Percentiles rank a stretch among this genome's conserved stretches.
Conservation (phyloP, 1,140 invertebrate genomes). For the Drosophila prosaltans region DNA sequence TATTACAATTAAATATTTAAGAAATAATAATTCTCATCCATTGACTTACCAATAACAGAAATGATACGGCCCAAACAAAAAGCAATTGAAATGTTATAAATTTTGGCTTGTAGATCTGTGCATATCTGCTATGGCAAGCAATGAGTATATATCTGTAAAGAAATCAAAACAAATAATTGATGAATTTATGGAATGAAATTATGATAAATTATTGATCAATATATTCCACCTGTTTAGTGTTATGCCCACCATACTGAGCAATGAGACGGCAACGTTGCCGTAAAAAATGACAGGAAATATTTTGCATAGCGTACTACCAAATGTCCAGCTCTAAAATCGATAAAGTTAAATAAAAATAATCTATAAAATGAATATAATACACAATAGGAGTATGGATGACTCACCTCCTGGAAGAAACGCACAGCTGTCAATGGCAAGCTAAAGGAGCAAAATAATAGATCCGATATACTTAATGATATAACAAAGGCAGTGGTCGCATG, state of each 20-base stretch:
- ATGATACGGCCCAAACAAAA: constrained; percentile 89
- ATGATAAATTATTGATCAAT: constrained; percentile 12
- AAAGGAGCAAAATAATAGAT: constrained; percentile 92
- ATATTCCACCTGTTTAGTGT: constrained; percentile 91
- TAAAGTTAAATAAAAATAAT: neutral
- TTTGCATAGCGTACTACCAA: constrained; percentile 91
- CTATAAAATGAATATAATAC: neutral
- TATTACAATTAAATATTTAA: neutral
- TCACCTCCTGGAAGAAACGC: constrained; percentile 89
- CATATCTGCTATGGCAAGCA: constrained; percentile 89
- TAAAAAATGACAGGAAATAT: constrained; percentile 95
- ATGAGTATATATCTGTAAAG: constrained; percentile 90
- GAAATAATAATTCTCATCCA: no score
- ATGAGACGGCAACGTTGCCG: constrained; percentile 93
- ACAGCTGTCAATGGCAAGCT: constrained; percentile 93
- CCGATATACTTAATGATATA: constrained; percentile 92
- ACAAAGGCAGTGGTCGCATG: constrained; percentile 95
- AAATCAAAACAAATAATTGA: neutral
- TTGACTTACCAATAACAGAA: constrained; percentile 86
- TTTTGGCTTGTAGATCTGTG: constrained; percentile 88
- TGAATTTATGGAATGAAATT: constrained; percentile 11
- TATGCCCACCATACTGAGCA: constrained; percentile 95
- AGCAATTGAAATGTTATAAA: constrained; percentile 90
- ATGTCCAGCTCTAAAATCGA: constrained; percentile 86
- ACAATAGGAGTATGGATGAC: neutral